Evolutionary conservation across 2,113 vertebrate species (phyloP).

Genomic region (Craseonycteris thonglongyai): DNA sequence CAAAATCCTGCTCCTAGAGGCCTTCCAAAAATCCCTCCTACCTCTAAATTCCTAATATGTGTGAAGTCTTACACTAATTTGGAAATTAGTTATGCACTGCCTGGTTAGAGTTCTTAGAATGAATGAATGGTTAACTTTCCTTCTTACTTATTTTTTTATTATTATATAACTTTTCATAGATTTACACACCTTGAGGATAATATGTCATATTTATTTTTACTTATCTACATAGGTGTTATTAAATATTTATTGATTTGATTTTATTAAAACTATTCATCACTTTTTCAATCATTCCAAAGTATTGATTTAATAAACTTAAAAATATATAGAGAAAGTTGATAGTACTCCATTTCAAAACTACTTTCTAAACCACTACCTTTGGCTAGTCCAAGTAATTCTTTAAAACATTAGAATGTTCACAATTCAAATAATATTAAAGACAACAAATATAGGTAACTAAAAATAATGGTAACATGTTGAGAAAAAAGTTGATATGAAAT

Average conservation of each 20-base stretch:
- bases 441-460: background rate
- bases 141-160: background rate
- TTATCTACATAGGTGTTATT: background rate
- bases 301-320: background rate
- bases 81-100: background rate
- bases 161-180: background rate
- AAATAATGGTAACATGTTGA: background rate
- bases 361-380: background rate
- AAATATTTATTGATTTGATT: conserved; percentile 8
- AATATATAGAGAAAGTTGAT: background rate
- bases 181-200: background rate
- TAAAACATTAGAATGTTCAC: background rate
- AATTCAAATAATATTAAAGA: background rate
- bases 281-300: background rate
- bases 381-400: background rate
- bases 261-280: background rate
- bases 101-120: background rate
- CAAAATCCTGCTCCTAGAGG: background rate
- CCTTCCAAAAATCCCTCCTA: background rate
- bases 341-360: background rate
- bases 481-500: background rate
- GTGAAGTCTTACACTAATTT: background rate
- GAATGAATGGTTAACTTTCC: background rate
- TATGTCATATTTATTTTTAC: background rate
- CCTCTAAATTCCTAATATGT: background rate